phyloP scores from a whole-genome alignment of 1,140 invertebrate genomes.

The Hetaerina americana region DNA sequence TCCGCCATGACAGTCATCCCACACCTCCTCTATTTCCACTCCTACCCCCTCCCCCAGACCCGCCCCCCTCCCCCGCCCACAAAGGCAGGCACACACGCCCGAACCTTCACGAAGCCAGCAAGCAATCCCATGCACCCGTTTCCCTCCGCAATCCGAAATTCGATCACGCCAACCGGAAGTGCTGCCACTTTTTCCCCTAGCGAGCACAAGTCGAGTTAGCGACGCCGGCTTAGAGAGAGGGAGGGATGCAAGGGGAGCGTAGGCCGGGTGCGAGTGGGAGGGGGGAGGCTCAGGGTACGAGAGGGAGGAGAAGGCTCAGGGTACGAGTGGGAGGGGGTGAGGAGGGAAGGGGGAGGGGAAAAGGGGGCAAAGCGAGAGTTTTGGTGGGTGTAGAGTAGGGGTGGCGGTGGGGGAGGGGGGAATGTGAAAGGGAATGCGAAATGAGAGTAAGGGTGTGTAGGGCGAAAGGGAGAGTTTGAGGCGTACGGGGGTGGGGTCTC shows the following conservation, averaged over 20 bases:
- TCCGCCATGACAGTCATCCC: not conserved
- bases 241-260: not conserved
- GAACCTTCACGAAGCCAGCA: not conserved
- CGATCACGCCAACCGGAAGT: not conserved
- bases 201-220: not conserved
- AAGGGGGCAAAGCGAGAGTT: not conserved
- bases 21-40: no score
- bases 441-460: no score
- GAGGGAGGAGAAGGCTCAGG: no score
- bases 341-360: not conserved
- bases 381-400: not conserved
- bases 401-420: not conserved
- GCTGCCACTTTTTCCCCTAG: not conserved
- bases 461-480: not conserved
- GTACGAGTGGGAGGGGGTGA: no score
- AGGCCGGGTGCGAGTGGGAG: not conserved
- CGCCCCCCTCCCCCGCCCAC: no score
- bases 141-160: not conserved
- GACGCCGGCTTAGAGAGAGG: not conserved
- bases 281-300: not conserved
- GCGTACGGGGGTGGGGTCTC: no score
- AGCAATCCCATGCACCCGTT: not conserved
- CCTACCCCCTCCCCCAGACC: no score
- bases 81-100: no score
- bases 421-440: not conserved